A percentile compares a stretch with the other conserved stretches of the same genome.
Evolutionary conservation across 53 echinoderm and acorn worm species (phyloP).

Genomic region (Stichopus horrens): DNA sequence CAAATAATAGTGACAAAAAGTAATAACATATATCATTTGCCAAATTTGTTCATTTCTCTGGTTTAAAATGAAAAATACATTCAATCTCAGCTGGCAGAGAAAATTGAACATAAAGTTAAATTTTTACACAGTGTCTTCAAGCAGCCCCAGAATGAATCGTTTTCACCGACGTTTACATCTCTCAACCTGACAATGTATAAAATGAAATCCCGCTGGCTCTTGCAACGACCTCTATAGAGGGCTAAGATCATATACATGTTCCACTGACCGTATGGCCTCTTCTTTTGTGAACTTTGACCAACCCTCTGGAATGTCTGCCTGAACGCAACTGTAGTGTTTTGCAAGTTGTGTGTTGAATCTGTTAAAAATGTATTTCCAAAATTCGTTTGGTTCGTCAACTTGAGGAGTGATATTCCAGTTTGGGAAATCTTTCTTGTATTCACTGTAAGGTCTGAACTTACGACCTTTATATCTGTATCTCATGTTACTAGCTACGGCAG

Average conservation of each 20-base stretch:
- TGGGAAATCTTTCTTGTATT: slow-evolving; percentile 27
- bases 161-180: too few relatives aligned
- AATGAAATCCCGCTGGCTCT: too few relatives aligned
- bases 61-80: too few relatives aligned
- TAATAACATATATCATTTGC: too few relatives aligned
- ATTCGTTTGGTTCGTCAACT: slow-evolving; percentile 15
- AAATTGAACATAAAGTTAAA: too few relatives aligned
- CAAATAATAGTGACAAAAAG: too few relatives aligned
- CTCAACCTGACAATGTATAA: too few relatives aligned
- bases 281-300: slow-evolving; percentile 1
- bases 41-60: too few relatives aligned
- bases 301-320: not conserved
- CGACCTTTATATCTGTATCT: not conserved
- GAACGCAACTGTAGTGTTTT: not conserved
- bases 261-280: slow-evolving; percentile 8
- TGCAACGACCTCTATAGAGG: not conserved
- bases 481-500: not conserved
- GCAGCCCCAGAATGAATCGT: too few relatives aligned
- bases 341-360: slow-evolving; percentile 30
- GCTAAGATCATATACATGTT: not conserved
- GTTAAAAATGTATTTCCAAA: slow-evolving; percentile 23
- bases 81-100: too few relatives aligned
- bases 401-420: slow-evolving; percentile 9
- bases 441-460: slow-evolving; percentile 17
- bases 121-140: too few relatives aligned